phyloP scores from a whole-genome alignment of 1,140 invertebrate species.

The Trichoplusia ni region DNA sequence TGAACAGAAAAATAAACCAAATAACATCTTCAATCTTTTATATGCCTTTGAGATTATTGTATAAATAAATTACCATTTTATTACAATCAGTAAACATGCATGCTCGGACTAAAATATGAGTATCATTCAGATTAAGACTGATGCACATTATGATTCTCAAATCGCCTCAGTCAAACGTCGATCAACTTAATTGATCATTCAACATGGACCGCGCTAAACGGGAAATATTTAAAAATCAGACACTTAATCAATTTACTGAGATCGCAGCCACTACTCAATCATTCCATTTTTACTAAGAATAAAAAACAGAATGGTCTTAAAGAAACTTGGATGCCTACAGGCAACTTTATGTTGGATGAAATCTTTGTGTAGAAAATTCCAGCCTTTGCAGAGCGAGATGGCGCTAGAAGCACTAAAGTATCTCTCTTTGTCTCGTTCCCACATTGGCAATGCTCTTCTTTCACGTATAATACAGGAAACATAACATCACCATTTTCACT shows the following conservation, averaged over 20 bases:
- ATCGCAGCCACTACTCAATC: slow-evolving; percentile 63
- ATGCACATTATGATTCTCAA: slow-evolving; percentile 45
- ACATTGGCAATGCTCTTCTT: no score
- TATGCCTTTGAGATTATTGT: no score
- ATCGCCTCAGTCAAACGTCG: slow-evolving; percentile 53
- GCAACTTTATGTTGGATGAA: no score
- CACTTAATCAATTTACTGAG: slow-evolving; percentile 73
- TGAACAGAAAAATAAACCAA: no score
- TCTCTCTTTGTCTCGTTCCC: no score
- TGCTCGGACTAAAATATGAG: slow-evolving; percentile 11
- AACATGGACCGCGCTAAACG: slow-evolving; percentile 57
- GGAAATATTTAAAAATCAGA: slow-evolving; percentile 66
- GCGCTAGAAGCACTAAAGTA: no score
- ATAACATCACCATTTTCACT: no score
- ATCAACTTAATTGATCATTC: slow-evolving; percentile 76
- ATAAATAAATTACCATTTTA: slow-evolving; percentile 1
- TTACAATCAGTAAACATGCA: not conserved
- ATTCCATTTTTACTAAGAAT: slow-evolving; percentile 42
- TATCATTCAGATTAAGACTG: slow-evolving; percentile 34
- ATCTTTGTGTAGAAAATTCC: no score
- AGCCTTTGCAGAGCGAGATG: no score
- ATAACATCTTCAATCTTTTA: no score
- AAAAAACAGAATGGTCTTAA: slow-evolving; percentile 2
- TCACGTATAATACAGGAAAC: no score
- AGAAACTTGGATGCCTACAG: slow-evolving; percentile 5